These are phyloP conservation scores for Lobophora halterata DNA, from an alignment of 2,888 invertebrate genomes.

Conservation along the genomic window DNA sequence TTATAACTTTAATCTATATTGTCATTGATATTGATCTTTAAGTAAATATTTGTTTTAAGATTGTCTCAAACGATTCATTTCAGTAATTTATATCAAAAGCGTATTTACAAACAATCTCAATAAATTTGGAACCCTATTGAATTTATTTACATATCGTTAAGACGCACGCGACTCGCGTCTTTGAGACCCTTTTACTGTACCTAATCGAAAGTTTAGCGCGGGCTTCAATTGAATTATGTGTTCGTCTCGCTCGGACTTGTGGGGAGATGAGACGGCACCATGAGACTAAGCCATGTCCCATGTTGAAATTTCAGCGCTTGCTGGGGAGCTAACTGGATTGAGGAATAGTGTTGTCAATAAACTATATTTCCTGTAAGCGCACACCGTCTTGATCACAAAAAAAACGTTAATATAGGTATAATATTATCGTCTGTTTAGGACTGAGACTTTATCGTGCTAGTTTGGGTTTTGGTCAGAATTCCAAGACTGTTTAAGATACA, in stretches of 20 bases:
- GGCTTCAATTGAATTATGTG: slow-evolving; percentile 29
- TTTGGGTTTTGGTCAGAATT: background rate
- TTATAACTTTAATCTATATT: no score
- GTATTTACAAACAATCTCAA: slow-evolving; percentile 40
- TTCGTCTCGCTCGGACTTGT: slow-evolving; percentile 24
- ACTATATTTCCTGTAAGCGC: no score
- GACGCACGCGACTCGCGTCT: slow-evolving; percentile 44
- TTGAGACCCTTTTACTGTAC: slow-evolving; percentile 31
- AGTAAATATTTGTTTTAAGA: slow-evolving; percentile 2
- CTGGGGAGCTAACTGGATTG: slow-evolving; percentile 53
- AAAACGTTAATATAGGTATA: no score
- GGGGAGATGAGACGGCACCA: slow-evolving; percentile 35
- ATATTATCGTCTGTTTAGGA: no score
- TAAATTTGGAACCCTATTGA: slow-evolving; percentile 37
- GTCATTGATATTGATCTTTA: no score
- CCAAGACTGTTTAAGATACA: no score
- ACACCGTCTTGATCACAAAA: no score
- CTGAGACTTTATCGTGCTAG: no score
- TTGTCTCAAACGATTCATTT: slow-evolving; percentile 15
- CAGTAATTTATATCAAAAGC: slow-evolving; percentile 29
- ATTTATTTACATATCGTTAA: slow-evolving; percentile 48
- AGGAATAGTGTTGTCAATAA: slow-evolving; percentile 22
- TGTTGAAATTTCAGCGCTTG: slow-evolving; percentile 38
- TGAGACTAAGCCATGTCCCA: slow-evolving; percentile 42
- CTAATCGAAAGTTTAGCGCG: slow-evolving; percentile 30